Evolutionary conservation across 1,140 invertebrate genomes (phyloP).

Genomic region (Sycobia sp.): DNA sequence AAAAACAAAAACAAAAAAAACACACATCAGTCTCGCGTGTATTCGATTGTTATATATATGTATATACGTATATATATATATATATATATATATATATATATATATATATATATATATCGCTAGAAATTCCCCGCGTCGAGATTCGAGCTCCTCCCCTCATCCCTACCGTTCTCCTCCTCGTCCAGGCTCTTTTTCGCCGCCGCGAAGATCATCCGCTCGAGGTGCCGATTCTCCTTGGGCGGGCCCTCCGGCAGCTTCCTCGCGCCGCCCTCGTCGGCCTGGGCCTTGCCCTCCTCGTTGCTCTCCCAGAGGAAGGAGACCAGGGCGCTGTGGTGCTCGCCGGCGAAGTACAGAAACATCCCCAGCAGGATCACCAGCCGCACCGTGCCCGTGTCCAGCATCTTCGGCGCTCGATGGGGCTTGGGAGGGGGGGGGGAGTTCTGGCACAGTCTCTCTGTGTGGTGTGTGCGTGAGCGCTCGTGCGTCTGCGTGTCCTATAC

Average conservation of each 20-base stretch:
- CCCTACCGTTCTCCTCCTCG: slow-evolving; percentile 49
- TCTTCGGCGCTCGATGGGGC: slow-evolving; percentile 16
- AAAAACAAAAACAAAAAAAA: too few relatives aligned
- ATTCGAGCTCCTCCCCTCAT: too few relatives aligned
- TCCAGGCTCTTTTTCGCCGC: slow-evolving; percentile 39
- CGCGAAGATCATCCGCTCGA: slow-evolving; percentile 33
- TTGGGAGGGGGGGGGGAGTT: not conserved
- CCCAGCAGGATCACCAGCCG: slow-evolving; percentile 58
- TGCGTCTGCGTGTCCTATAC: too few relatives aligned
- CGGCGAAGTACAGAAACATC: slow-evolving; percentile 58
- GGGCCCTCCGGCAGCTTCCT: slow-evolving; percentile 39
- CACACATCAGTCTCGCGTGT: too few relatives aligned
- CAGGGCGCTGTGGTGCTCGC: slow-evolving; percentile 54
- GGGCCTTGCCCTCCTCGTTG: slow-evolving; percentile 9
- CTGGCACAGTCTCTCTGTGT: too few relatives aligned
- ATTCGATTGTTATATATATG: too few relatives aligned
- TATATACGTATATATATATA: too few relatives aligned
- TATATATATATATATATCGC: too few relatives aligned
- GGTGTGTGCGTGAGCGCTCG: too few relatives aligned
- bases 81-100: too few relatives aligned
- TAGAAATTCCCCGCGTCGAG: too few relatives aligned
- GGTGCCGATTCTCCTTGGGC: slow-evolving; percentile 32
- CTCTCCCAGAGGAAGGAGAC: slow-evolving; percentile 54
- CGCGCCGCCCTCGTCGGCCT: slow-evolving; percentile 10
- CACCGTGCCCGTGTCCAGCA: slow-evolving; percentile 55